Conservation (phyloP, 2,797 vertebrate species). For the Macropus fuliginosus region DNA sequence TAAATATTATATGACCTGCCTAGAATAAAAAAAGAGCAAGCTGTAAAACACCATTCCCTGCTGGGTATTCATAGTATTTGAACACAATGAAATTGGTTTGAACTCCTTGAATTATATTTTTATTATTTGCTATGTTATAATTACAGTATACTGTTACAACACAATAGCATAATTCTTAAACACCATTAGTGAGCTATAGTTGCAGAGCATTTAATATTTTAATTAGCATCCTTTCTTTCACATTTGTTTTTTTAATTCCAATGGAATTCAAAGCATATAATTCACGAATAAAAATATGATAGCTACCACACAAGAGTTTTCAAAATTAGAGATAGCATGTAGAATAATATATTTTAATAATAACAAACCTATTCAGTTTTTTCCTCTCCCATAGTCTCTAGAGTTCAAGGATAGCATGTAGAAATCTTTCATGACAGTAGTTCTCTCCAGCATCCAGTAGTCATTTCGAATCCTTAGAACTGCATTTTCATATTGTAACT, state of each 20-base stretch:
- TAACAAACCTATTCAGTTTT: not conserved
- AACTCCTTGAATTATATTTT: slow-evolving; percentile 37
- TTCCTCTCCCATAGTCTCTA: slow-evolving; percentile 3
- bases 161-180: slow-evolving; percentile 70
- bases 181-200: not conserved
- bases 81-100: slow-evolving; percentile 38
- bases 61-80: slow-evolving; percentile 63
- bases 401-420: not conserved
- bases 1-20: slow-evolving; percentile 79
- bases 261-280: slow-evolving; percentile 53
- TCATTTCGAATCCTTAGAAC: not conserved
- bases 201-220: slow-evolving; percentile 45
- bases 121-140: slow-evolving; percentile 53
- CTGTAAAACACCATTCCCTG: slow-evolving; percentile 70
- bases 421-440: slow-evolving; percentile 23
- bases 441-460: not conserved
- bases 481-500: not conserved
- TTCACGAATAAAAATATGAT: slow-evolving; percentile 49
- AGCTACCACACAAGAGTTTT: slow-evolving; percentile 34
- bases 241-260: slow-evolving; percentile 39
- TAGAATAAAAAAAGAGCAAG: slow-evolving; percentile 55
- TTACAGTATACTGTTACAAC: slow-evolving; percentile 47
- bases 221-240: slow-evolving; percentile 59
- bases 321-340: not conserved
- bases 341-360: not conserved